A percentile compares a stretch with the other conserved stretches of the same genome.
Conservation (phyloP, 2,797 vertebrate species). For the Pterois miles region DNA sequence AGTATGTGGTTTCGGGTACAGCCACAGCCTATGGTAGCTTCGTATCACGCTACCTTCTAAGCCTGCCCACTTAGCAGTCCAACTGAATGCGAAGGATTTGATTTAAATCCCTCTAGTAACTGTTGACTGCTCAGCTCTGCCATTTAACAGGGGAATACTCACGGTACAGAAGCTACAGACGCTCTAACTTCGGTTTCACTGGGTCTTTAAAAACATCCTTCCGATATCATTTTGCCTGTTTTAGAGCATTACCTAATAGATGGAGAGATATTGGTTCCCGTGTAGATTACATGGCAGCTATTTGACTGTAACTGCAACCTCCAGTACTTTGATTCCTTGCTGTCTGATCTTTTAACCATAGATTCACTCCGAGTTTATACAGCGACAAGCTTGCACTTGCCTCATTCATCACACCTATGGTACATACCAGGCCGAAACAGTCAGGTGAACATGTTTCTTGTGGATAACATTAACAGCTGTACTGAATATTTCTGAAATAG, state of each 20-base stretch:
- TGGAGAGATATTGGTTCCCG: conserved; percentile 40
- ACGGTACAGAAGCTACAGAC: no score
- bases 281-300: conserved; percentile 61
- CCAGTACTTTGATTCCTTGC: conserved; percentile 68
- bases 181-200: no score
- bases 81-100: no score
- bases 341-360: conserved; percentile 70
- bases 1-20: no score
- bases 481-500: neutral
- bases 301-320: conserved; percentile 65
- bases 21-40: no score
- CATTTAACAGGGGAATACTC: no score
- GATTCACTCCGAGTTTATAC: conserved; percentile 42
- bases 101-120: no score
- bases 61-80: no score
- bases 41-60: no score
- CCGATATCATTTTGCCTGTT: conserved; percentile 21
- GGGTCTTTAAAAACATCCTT: conserved; percentile 37
- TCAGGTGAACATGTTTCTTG: conserved; percentile 26
- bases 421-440: conserved; percentile 10
- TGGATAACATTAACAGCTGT: neutral
- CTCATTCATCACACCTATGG: conserved; percentile 36
- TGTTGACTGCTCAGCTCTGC: no score
- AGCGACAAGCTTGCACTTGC: conserved; percentile 47
- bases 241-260: conserved; percentile 32